phyloP scores from a whole-genome alignment of 2,113 vertebrate genomes.

The Strigops habroptila region DNA sequence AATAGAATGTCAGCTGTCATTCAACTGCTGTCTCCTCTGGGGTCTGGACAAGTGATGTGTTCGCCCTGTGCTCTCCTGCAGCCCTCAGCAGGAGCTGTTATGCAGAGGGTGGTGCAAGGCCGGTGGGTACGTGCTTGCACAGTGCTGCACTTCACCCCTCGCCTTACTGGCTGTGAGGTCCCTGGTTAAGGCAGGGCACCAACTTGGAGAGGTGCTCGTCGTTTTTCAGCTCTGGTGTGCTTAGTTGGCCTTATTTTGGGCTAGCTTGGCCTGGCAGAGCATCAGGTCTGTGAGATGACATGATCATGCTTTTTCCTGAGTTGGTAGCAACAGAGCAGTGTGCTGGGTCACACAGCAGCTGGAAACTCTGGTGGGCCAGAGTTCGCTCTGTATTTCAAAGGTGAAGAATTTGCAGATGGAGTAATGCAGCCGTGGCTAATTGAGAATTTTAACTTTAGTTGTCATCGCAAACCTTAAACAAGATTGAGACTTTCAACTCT shows the following conservation, averaged over 20 bases:
- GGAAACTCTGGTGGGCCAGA: not conserved
- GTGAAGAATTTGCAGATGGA: not conserved
- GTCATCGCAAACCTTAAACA: not conserved
- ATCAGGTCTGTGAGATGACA: accelerated
- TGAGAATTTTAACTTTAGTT: not conserved
- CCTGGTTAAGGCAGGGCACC: not conserved
- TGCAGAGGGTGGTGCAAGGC: not conserved
- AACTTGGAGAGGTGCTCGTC: accelerated
- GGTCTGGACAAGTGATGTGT: accelerated
- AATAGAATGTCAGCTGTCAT: not conserved
- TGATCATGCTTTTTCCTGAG: not conserved
- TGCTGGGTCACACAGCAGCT: not conserved
- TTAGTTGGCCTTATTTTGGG: not conserved
- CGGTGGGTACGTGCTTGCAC: too few relatives aligned
- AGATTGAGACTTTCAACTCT: not conserved
- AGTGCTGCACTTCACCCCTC: accelerated
- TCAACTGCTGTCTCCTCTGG: not conserved
- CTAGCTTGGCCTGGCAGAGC: not conserved
- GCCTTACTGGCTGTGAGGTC: not conserved
- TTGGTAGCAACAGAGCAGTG: not conserved
- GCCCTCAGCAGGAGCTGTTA: not conserved
- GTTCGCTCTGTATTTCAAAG: not conserved
- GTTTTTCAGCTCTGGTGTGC: accelerated
- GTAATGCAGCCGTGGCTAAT: not conserved
- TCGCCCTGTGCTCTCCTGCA: accelerated